phyloP scores from a whole-genome alignment of 2,888 invertebrate species.

The Sialis lutaria region DNA sequence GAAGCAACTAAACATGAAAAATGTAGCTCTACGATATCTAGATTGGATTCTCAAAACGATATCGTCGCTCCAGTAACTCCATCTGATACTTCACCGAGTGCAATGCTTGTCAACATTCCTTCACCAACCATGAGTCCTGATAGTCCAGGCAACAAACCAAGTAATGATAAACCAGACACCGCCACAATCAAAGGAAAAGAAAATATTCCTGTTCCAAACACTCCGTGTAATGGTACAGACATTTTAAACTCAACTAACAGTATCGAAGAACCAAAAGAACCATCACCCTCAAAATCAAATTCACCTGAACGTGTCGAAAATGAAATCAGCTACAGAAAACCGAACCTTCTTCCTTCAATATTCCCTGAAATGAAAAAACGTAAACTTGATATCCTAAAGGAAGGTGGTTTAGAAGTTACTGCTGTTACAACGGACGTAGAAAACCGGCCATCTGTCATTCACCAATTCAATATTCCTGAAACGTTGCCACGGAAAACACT shows the following conservation, averaged over 20 bases:
- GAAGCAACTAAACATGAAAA: slow-evolving; percentile 12
- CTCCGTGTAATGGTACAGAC: slow-evolving; percentile 10
- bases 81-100: slow-evolving; percentile 13
- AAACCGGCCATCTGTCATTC: slow-evolving; percentile 17
- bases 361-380: slow-evolving; percentile 40
- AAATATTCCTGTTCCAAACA: slow-evolving; percentile 30
- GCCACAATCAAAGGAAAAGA: slow-evolving; percentile 25
- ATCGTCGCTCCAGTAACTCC: slow-evolving; percentile 12
- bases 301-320: slow-evolving; percentile 44
- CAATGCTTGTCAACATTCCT: slow-evolving; percentile 11
- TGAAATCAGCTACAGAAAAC: slow-evolving; percentile 19
- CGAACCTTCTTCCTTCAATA: slow-evolving; percentile 12
- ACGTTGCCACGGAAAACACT: slow-evolving; percentile 8
- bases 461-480: slow-evolving; percentile 13
- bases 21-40: slow-evolving; percentile 1
- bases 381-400: slow-evolving; percentile 56
- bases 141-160: slow-evolving; percentile 19
- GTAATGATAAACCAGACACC: slow-evolving; percentile 14
- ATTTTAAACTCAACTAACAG: neutral
- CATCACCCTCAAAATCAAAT: slow-evolving; percentile 34
- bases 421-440: slow-evolving; percentile 31
- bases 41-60: slow-evolving; percentile 19
- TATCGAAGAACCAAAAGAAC: slow-evolving; percentile 20
- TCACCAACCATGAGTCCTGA: slow-evolving; percentile 19
- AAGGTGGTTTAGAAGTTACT: slow-evolving; percentile 59